Evolutionary conservation across 2,797 vertebrate species (phyloP), one percentile per base, ranked within the genome.

Genomic region (Melanogrammus aeglefinus): DNA sequence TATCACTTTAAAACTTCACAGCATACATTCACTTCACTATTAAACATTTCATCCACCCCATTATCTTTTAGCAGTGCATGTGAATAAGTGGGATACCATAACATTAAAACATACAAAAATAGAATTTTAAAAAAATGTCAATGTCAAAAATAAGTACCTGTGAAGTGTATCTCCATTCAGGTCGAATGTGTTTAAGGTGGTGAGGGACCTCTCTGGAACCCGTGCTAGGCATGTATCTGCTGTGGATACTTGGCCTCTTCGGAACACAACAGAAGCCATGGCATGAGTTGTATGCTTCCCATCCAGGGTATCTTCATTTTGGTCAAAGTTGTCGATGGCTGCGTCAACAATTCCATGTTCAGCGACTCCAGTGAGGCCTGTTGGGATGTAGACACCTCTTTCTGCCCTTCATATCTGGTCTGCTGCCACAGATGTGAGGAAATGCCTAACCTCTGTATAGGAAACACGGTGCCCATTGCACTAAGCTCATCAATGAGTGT

Each of bases 391-490:
- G 70, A 76, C 35, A 39, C 72, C 57, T 21, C 75, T 39, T 21
- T 79, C 31, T 70, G 36, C 66, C 21, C 29, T 80, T 70, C 21
- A 44, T 24, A 77, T 72, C 63, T 75, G 73, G 38, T 81, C 79
- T 70, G 73, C 76, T 51, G 57, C 57, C n/a, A 77, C 76, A 75
- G 76, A 75, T 75, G 79, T 77, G 51, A 81, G 76, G 21, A 81
- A 75, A 10, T 77, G 72, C n/a, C 79, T 66, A 8, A 75, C 79
- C 63, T 77, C 76, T 36, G 27, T 72, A 71, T 77, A 77, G 27
- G 76, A 81, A 47, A 81, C 79, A 77, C 72, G 77, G 69, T 80
- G 79, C 13, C 79, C 71, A 80, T 41, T 73, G 75, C 79, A 80
- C 36, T 66, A 8, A 80, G 36, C 70, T 80, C 35, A 69, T 80